phyloP scores from a whole-genome alignment of 2,888 invertebrate genomes.

The Parnassius orleans region DNA sequence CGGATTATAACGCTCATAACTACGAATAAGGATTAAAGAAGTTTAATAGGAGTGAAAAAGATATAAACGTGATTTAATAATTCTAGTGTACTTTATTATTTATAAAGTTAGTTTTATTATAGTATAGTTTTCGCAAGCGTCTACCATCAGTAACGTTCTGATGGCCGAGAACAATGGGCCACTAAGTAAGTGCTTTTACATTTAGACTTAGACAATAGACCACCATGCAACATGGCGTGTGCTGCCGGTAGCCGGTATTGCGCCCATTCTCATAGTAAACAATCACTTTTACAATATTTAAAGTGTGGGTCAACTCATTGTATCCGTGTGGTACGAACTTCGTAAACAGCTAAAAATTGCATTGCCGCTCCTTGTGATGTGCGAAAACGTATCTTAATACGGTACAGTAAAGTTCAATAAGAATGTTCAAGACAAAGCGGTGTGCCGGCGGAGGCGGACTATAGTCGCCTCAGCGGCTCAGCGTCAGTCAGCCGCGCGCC shows the following conservation, averaged over 20 bases:
- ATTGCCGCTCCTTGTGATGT: background rate
- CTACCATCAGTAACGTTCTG: conserved; percentile 51
- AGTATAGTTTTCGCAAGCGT: conserved; percentile 33
- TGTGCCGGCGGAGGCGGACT: conserved; percentile 30
- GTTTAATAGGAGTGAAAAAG: too few species aligned
- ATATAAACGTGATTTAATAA: too few species aligned
- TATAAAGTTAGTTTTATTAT: too few species aligned
- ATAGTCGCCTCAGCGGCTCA: conserved; percentile 37
- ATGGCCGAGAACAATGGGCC: conserved; percentile 63
- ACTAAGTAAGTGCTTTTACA: conserved; percentile 61
- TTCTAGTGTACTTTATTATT: too few species aligned
- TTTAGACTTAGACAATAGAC: conserved; percentile 52
- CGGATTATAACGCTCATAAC: too few species aligned
- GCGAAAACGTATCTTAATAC: conserved; percentile 23
- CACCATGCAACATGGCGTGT: conserved; percentile 36
- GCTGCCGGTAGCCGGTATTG: conserved; percentile 23
- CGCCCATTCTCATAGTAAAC: conserved; percentile 60
- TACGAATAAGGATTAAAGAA: too few species aligned
- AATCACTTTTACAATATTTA: conserved; percentile 60
- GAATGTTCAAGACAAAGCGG: conserved; percentile 22
- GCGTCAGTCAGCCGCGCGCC: conserved; percentile 61
- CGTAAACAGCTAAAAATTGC: conserved; percentile 20
- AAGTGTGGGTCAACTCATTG: conserved; percentile 59
- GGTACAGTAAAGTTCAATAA: conserved; percentile 21
- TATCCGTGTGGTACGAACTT: conserved; percentile 34